Conservation (phyloP, 2,113 vertebrate species). For the Chauna torquata region DNA sequence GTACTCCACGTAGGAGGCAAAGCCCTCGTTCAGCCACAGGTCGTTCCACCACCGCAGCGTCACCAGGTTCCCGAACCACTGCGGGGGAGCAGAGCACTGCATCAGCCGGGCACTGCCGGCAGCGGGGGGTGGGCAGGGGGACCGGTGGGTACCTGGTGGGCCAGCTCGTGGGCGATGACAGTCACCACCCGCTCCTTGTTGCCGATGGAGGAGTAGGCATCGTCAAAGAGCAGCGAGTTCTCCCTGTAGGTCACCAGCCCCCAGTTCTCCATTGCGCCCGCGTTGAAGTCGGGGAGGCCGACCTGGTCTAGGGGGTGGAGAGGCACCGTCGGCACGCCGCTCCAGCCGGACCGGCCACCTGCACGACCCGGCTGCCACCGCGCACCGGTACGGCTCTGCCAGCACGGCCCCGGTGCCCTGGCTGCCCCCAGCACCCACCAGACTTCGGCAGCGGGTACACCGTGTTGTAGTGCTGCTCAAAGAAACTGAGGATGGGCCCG, state of each 20-base stretch:
- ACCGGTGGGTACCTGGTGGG: slow-evolving; percentile 84
- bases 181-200: slow-evolving; percentile 88
- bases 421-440: slow-evolving; percentile 61
- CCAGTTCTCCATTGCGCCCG: slow-evolving; percentile 99
- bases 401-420: neutral
- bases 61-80: slow-evolving; percentile 97
- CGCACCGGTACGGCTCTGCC: no score
- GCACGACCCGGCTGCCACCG: no score
- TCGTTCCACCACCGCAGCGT: slow-evolving; percentile 91
- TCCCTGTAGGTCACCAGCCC: slow-evolving; percentile 95
- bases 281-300: slow-evolving; percentile 88
- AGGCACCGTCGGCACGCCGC: fast-evolving
- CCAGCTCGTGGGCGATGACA: slow-evolving; percentile 89
- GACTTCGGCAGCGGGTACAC: slow-evolving; percentile 85
- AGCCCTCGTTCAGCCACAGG: slow-evolving; percentile 93
- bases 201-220: slow-evolving; percentile 73
- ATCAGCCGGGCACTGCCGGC: fast-evolving
- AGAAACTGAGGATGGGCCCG: slow-evolving; percentile 81
- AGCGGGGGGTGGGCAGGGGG: fast-evolving
- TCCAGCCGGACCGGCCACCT: no score
- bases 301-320: slow-evolving; percentile 85
- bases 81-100: fast-evolving
- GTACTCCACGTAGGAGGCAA: slow-evolving; percentile 89
- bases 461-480: slow-evolving; percentile 75
- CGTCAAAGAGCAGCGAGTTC: slow-evolving; percentile 84